Conservation (phyloP, 2,797 vertebrate species). For the Chaetodon trifasciatus region DNA sequence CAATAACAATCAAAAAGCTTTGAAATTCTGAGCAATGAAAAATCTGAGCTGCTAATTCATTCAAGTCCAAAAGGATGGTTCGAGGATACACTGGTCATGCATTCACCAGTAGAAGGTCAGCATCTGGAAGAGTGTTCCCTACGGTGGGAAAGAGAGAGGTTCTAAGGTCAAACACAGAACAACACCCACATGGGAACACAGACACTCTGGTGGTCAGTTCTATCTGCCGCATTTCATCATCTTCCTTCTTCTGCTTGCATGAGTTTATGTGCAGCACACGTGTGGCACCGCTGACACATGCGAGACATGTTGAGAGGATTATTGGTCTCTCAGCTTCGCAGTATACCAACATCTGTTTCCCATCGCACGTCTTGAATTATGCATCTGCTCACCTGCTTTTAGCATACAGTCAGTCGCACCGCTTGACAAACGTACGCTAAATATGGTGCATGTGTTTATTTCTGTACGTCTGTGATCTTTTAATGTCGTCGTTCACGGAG, state of each 20-base stretch:
- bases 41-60: slow-evolving; percentile 32
- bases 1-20: not conserved
- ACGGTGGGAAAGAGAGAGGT: slow-evolving; percentile 17
- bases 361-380: slow-evolving; percentile 53
- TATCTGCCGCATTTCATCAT: slow-evolving; percentile 5
- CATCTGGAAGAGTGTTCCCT: slow-evolving; percentile 36
- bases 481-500: not conserved
- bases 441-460: not conserved
- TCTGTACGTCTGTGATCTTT: not conserved
- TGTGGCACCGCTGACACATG: slow-evolving; percentile 29
- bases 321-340: slow-evolving; percentile 26
- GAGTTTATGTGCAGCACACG: not conserved
- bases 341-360: slow-evolving; percentile 66
- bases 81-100: slow-evolving; percentile 52
- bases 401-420: slow-evolving; percentile 9
- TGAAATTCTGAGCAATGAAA: slow-evolving; percentile 8
- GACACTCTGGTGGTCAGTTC: not conserved
- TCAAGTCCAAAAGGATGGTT: slow-evolving; percentile 3
- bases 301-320: slow-evolving; percentile 30
- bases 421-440: slow-evolving; percentile 23
- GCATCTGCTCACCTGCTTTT: slow-evolving; percentile 62
- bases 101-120: slow-evolving; percentile 56
- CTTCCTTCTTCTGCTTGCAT: not conserved
- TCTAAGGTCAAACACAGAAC: slow-evolving; percentile 54
- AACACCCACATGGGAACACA: slow-evolving; percentile 1